Conservation (phyloP, 2,888 invertebrate genomes). For the Hydrotaea diabolus region DNA sequence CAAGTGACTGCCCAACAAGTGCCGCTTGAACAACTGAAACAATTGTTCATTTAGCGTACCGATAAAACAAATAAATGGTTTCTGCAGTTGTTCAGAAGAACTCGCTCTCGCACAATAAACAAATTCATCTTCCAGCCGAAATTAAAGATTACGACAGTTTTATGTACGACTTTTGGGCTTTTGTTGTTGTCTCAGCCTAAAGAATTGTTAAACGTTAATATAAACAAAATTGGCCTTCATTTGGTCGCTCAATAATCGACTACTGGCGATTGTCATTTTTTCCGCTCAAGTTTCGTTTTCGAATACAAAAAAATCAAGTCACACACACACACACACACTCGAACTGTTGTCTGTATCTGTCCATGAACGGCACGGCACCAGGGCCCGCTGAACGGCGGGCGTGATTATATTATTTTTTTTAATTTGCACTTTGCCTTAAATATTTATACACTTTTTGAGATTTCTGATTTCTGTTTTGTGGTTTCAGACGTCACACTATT, state of each 20-base stretch:
- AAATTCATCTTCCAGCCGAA: slow-evolving; percentile 19
- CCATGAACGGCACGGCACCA: slow-evolving; percentile 35
- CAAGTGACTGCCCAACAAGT: slow-evolving; percentile 58
- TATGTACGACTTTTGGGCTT: slow-evolving; percentile 20
- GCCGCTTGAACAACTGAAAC: slow-evolving; percentile 59
- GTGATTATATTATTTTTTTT: slow-evolving; percentile 11
- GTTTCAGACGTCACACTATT: slow-evolving; percentile 53
- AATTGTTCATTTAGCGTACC: slow-evolving; percentile 62
- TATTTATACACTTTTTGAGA: slow-evolving; percentile 31
- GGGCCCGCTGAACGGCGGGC: not conserved
- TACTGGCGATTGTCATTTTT: slow-evolving; percentile 47
- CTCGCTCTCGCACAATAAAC: slow-evolving; percentile 33
- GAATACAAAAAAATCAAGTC: not conserved
- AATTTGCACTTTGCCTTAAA: slow-evolving; percentile 60
- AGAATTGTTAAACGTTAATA: slow-evolving; percentile 53
- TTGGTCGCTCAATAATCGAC: slow-evolving; percentile 48
- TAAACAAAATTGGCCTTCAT: slow-evolving; percentile 62
- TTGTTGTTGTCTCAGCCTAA: not conserved
- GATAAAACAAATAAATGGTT: slow-evolving; percentile 64
- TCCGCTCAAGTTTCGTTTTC: slow-evolving; percentile 14
- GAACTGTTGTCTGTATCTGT: slow-evolving; percentile 51
- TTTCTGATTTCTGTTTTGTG: slow-evolving; percentile 1
- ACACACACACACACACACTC: too few species aligned
- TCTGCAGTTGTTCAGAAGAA: slow-evolving; percentile 14
- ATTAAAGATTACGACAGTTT: slow-evolving; percentile 20